These are phyloP conservation scores for Strigamia transsilvanica DNA, from an alignment of 2,888 invertebrate genomes.

Conservation along the genomic window DNA sequence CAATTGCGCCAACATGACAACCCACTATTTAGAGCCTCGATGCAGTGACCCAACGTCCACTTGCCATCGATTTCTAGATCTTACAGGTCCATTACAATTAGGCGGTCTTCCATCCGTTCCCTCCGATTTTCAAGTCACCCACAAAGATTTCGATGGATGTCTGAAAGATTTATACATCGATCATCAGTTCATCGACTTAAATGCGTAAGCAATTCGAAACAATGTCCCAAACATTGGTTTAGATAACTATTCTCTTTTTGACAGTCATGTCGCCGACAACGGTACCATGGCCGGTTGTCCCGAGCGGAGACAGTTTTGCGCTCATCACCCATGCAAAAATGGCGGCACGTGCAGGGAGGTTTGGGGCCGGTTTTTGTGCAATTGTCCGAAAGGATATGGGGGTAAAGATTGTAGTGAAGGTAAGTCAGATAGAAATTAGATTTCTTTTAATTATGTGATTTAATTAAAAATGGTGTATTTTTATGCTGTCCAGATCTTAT, in stretches of 20 bases:
- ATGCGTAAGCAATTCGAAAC: constrained; percentile 68
- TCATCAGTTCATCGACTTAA: constrained; percentile 84
- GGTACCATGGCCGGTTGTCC: constrained; percentile 88
- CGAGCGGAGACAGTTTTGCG: constrained; percentile 81
- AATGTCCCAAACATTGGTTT: neutral
- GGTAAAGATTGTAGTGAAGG: constrained; percentile 79
- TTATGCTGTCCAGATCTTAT: constrained; percentile 55
- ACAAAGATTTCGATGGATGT: constrained; percentile 83
- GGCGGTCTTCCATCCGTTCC: constrained; percentile 89
- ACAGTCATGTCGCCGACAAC: constrained; percentile 84
- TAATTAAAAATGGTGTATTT: constrained; percentile 10
- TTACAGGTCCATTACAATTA: constrained; percentile 87
- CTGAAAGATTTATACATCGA: constrained; percentile 88
- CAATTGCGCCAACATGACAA: constrained; percentile 83
- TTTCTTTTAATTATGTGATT: neutral
- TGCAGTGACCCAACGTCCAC: constrained; percentile 67
- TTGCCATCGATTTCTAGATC: constrained; percentile 80
- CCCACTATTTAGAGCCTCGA: constrained; percentile 75
- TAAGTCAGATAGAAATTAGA: neutral
- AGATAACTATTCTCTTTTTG: constrained; percentile 55
- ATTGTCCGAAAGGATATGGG: constrained; percentile 78
- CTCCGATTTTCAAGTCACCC: constrained; percentile 61
- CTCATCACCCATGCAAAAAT: constrained; percentile 85
- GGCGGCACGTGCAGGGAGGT: constrained; percentile 86
- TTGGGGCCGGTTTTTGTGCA: constrained; percentile 88